Evolutionary conservation across 1,140 invertebrate species (phyloP), one percentile per base, ranked within the genome.

Genomic region (Procambarus virginalis): DNA sequence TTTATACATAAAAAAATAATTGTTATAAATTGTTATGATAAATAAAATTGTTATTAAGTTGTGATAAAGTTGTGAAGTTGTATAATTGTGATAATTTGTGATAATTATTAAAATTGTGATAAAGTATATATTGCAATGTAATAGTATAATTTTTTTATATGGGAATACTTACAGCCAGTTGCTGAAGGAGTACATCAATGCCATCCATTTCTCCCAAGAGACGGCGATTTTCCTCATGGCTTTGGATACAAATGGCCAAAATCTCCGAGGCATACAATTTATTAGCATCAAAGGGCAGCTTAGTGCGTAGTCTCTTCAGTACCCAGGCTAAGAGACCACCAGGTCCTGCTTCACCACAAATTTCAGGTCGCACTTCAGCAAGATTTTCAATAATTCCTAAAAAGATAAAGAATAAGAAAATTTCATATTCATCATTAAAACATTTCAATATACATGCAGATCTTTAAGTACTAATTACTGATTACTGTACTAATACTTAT

Each of bases 251-350:
- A 94, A 99, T 99, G 48, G 98, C 98, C 20, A 99, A 94, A 80
- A 99, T 97, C 96, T 99, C 99, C 94, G 97, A 98, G 17, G 96
- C 96, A 94, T 99, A 99, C 49, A 99, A 94, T 94, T 99, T 99
- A 93, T 99, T 99, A 0, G 95, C 96, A 95, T 99, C 98, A 95
- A 99, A 99, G 75, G 97, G 97, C 58, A 97, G 95, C 95, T 97
- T 97, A 14, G 96, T 95, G 95, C 97, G 97, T 60, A 98, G 95
- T 93, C 98, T 95, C 94, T 98, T 98, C 1, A 99, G 94, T 46
- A 99, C 94, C 98, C 98, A 99, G 90, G 96, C 95, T 92, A 99
- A 94, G 20, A 99, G 95, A 48, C 98, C 98, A 94, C 92, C 90
- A 91, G 95, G 94, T 17, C 94, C 97, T 78, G 97, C 96, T 93